Base-by-base conservation (phyloP, 2,113 vertebrate genomes). In the Tragelaphus imberbis region DNA sequence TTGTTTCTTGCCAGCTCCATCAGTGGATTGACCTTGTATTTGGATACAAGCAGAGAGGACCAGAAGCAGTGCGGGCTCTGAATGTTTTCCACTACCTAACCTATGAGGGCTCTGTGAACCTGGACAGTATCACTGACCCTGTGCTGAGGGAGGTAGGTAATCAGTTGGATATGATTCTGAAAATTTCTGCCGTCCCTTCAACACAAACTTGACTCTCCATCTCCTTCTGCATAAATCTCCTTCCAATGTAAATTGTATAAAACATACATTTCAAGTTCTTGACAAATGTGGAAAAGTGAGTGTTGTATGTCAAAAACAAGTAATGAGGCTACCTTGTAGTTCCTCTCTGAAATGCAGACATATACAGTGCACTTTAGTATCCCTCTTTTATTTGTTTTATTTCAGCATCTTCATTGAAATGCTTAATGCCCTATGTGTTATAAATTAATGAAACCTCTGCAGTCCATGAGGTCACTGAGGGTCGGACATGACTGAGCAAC, bases 11-110 rank as follows among this genome's bases (percentile, higher is more conserved):
- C 99, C 99, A 99, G 17, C 99, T 99, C 98, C 99, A 99, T 98
- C 99, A 99, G 98, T 99, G 99, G 99, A 99, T 99, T 97, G 99
- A 99, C 99, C 99, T 99, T 98, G 99, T 99, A 99, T 99, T 99
- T 98, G 99, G 99, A 98, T 99, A 99, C 98, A 99, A 99, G 98
- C 99, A 99, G 98, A 99, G 99, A 95, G 99, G 99, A 88, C 99
- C 99, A 4, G 99, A 99, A 99, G 99, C 99, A 0, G 99, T 99
- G 87, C 99, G 99, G 13, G 99, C 99, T 79, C 99, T 99, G 98
- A 99, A 99, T 15, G 99, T 99, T 99, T 99, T 99, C 97, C 99
- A 99, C 99, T 99, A 99, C 98, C 98, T 99, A 98, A 99, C 99
- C 47, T 99, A 99, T 85, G 99, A 99, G 99, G 99, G 99, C 98